Percentiles rank a stretch among this genome's conserved stretches.
Evolutionary conservation across 2,888 invertebrate species (phyloP).

Genomic region (Callyntrura sp.): DNA sequence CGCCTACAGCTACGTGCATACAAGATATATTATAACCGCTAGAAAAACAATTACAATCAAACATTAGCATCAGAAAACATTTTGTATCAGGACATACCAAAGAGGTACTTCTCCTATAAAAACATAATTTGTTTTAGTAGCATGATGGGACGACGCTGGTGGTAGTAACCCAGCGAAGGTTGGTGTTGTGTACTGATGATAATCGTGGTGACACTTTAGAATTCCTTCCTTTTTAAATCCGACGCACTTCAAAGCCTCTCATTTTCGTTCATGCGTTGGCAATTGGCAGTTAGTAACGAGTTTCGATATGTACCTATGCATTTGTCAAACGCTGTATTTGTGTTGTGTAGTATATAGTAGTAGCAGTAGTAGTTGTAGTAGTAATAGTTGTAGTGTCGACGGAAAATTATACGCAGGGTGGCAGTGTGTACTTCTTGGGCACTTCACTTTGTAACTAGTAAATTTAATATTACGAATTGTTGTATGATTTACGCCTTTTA

Average conservation of each 20-base stretch:
- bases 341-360: not conserved
- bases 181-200: not conserved
- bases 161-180: not conserved
- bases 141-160: not conserved
- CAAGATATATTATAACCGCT: not conserved
- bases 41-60: not conserved
- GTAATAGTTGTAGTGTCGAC: no score
- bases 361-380: no score
- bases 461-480: not conserved
- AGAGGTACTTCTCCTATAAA: not conserved
- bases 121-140: not conserved
- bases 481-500: slow-evolving; percentile 23
- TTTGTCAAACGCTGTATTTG: not conserved
- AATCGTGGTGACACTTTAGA: slow-evolving; percentile 34
- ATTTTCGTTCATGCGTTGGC: not conserved
- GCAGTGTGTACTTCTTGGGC: no score
- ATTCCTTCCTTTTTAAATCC: slow-evolving; percentile 49
- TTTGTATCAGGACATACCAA: no score
- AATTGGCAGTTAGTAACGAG: not conserved
- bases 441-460: not conserved
- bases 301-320: not conserved
- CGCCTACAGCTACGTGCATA: not conserved
- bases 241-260: slow-evolving; percentile 23
- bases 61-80: not conserved
- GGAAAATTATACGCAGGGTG: no score